Evolutionary conservation across 2,888 invertebrate genomes (phyloP), one percentile per base, ranked within the genome.

Genomic region (Drosophila mimica): DNA sequence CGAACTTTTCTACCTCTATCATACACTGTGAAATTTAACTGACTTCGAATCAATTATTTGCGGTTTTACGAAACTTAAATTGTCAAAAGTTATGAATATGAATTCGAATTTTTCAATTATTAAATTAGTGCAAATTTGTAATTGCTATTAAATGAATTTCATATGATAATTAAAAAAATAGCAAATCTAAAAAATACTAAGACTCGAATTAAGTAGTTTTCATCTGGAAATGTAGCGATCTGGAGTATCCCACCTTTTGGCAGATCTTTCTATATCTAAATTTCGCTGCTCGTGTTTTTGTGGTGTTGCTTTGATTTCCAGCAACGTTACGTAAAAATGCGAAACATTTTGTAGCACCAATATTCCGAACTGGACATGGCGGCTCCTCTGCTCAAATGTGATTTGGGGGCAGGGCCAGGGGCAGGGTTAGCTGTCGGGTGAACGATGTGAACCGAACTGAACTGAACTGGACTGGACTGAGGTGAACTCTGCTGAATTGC

Each of bases 401-500:
- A 68, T 78, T n/a, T 60, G 31, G 20, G 31, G 11, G 31, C 38
- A 8, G 28, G 17, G 17, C 4, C 2, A 6, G 51, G 8, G 13
- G 1, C 15, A 6, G 28, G 17, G 11, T 11, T 8, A 34, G 17
- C 8, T 15, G 15, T 4, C 6, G 13, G 20, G 4, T 79, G 78
- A 80, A 53, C 80, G 76, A 79, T 79, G 72, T 80, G 61, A 67
- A 57, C 52, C 53, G 56, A 33, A 76, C 54, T 56, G 63, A 58
- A 62, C 54, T 56, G 34, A 71, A 75, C 60, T 43, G 63, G 61
- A 40, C 48, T 48, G 48, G 36, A 68, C 46, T 33, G 33, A 58
- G 43, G 31, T 43, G 58, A 59, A 59, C 48, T 72, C 40, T 7
- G 43, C 63, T 68, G 57, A 34, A 61, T 66, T 61, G 65, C 56